Evolutionary conservation across 1,140 invertebrate genomes (phyloP).

Genomic region (Ips typographus): DNA sequence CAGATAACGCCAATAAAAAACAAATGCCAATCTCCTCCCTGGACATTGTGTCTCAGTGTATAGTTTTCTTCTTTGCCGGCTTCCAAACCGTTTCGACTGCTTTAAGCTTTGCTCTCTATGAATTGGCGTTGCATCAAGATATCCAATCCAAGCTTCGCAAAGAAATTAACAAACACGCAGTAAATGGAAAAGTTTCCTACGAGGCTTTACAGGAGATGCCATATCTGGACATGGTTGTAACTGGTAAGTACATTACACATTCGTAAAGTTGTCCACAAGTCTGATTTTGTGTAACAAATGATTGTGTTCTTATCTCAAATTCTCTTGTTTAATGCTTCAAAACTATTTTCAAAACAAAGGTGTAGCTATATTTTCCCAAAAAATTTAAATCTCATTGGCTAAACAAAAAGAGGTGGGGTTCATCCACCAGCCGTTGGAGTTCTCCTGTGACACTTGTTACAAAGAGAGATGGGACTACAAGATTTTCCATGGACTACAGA

Average conservation of each 20-base stretch:
- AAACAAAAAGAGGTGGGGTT: no score
- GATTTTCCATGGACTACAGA: no score
- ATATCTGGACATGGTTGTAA: slow-evolving; percentile 46
- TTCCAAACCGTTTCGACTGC: slow-evolving; percentile 58
- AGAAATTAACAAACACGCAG: slow-evolving; percentile 44
- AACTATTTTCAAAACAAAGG: no score
- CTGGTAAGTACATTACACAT: slow-evolving; percentile 36
- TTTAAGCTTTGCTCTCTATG: slow-evolving; percentile 48
- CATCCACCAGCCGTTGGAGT: no score
- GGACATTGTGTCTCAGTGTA: slow-evolving; percentile 55
- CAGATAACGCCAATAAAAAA: slow-evolving; percentile 26
- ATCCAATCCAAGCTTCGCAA: slow-evolving; percentile 51
- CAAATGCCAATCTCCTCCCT: slow-evolving; percentile 25
- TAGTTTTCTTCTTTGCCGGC: slow-evolving; percentile 65
- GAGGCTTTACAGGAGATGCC: slow-evolving; percentile 40
- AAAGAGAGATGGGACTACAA: no score
- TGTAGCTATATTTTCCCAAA: no score
- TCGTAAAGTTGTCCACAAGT: no score
- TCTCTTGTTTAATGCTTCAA: no score
- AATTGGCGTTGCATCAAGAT: slow-evolving; percentile 58
- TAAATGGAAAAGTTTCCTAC: slow-evolving; percentile 38
- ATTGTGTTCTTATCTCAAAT: no score
- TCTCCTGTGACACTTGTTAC: no score
- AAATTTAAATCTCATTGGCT: no score
- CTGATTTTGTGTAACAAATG: no score